phyloP scores from a whole-genome alignment of 2,113 vertebrate species.

The Serilophus lunatus region DNA sequence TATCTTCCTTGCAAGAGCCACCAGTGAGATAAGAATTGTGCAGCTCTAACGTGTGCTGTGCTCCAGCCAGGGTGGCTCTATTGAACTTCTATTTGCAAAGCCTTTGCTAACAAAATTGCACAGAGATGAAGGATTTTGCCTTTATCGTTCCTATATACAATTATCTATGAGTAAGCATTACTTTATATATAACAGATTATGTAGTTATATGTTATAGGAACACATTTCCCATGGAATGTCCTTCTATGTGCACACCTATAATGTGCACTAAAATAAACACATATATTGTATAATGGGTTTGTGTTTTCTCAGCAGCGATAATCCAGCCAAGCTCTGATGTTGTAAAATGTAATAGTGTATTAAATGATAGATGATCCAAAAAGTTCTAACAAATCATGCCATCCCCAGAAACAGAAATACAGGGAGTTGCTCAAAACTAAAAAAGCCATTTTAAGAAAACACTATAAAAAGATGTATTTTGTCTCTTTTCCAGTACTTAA shows the following conservation, averaged over 20 bases:
- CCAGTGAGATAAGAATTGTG: slow-evolving; percentile 55
- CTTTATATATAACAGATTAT: neutral
- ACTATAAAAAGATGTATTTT: neutral
- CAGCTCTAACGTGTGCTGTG: neutral
- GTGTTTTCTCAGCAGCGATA: neutral
- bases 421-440: neutral
- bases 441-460: slow-evolving; percentile 3
- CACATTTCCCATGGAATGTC: neutral
- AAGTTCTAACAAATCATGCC: neutral
- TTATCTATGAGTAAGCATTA: slow-evolving; percentile 30
- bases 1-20: slow-evolving; percentile 57
- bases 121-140: slow-evolving; percentile 36
- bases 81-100: slow-evolving; percentile 57
- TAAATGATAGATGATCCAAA: neutral
- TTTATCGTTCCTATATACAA: neutral
- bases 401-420: neutral
- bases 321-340: neutral
- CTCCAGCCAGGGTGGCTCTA: slow-evolving; percentile 44
- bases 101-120: slow-evolving; percentile 40
- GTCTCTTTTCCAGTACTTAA: neutral
- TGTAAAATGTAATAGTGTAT: neutral
- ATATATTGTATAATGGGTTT: neutral
- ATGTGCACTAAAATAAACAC: slow-evolving; percentile 30
- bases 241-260: neutral
- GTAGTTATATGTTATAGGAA: neutral